Base-by-base conservation (phyloP, 64 coral and sea anemone genomes). In the Pocillopora verrucosa region DNA sequence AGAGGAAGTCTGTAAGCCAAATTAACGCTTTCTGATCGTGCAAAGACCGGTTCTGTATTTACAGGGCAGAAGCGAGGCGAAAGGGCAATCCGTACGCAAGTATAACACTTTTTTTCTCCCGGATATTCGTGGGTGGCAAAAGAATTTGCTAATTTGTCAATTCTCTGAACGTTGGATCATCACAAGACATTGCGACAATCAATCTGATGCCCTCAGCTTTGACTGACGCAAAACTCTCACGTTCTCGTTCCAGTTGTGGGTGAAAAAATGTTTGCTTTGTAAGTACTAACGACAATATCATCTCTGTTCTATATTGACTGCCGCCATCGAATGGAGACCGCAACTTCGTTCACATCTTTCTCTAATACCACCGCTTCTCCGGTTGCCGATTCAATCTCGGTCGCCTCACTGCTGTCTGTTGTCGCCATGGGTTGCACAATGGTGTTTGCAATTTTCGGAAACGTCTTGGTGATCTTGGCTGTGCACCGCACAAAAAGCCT, bases 401-500 rank as follows among this genome's bases (percentile, higher is more conserved):
- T 9, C 22, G 82, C 30, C 11, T 65, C 80, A 9, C 34, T 83
- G 61, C 22, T 84, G 11, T 70, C 64, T 38, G 65, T 57, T 17
- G 72, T 89, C 4, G 60, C 90, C 5, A 90, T 99, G 88, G 89
- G 75, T 13, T 59, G 84, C 3, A 86, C 81, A n/a, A 61, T 91
- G 69, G 73, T 58, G 41, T 78, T 89, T 36, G 91, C 97, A 22
- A 81, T 95, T 56, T 88, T 95, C 61, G 97, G 97, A 1, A 99
- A 99, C 20, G 51, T 83, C 13, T 74, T 99, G 37, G 91, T 99
- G 1, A 20, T 95, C 13, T 0, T 93, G 1, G 97, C 97, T 0
- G 94, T 99, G 10, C 90, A 78, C 1, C 82, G 97, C 72, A 99
- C 93, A 9, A 84, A 74, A 76, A 87, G 65, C 38, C 76, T 99